Base-by-base conservation (phyloP, 1,140 invertebrate genomes). In the Drosophila ironensis region DNA sequence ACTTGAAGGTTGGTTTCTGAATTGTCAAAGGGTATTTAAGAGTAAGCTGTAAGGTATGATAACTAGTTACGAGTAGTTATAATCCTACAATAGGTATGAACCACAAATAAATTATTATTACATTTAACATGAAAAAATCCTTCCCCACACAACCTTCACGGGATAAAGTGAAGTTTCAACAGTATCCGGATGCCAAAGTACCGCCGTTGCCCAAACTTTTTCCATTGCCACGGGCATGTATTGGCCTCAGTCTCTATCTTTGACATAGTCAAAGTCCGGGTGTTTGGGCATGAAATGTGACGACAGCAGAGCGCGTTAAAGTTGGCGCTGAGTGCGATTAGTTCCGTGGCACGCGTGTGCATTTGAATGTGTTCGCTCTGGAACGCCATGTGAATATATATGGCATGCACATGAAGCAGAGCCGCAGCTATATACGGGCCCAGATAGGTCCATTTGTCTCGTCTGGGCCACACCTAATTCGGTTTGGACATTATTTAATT, bases 231-330 rank as follows among this genome's bases (percentile, higher is more conserved):
- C n/a, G n/a, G n/a, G n/a, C n/a, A n/a, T n/a, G n/a, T n/a, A n/a
- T n/a, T n/a, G n/a, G n/a, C n/a, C n/a, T n/a, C n/a, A n/a, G n/a
- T n/a, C n/a, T n/a, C n/a, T n/a, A n/a, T n/a, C n/a, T n/a, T n/a
- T 19, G 37, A 14, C 20, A 14, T 24, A 30, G 37, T 27, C 17
- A 22, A 22, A 33, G 59, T 41, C 54, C 61, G 50, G 60, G 72
- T 61, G 60, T 72, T 52, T 48, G 72, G 44, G 35, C 77, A 72
- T 77, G 77, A 77, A 72, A 72, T 54, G 57, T 70, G 74, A 70
- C 70, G 69, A 73, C 69, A 82, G 73, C 72, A 28, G 47, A 41
- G 24, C 22, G 40, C 37, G 45, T 51, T 69, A 50, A 25, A 30
- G 38, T 20, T 72, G 45, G 41, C 20, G 42, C 27, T 48, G 33